Conservation (phyloP, 2,113 vertebrate genomes). For the Podarcis muralis region DNA sequence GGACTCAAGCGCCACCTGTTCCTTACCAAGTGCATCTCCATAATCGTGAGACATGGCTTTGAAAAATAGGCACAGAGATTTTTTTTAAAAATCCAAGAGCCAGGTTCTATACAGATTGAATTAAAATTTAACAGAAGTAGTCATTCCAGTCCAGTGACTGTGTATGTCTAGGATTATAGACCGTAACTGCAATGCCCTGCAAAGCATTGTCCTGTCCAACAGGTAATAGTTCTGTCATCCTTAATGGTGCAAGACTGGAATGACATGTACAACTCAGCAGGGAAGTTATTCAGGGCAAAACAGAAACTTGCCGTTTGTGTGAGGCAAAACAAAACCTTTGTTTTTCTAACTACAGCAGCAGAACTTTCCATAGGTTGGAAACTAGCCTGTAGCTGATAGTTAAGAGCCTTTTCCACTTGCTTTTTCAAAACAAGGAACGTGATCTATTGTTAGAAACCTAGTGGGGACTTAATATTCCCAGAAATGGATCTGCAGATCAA, state of each 20-base stretch:
- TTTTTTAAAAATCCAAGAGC: no score
- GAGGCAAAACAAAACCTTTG: not conserved
- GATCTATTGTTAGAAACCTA: no score
- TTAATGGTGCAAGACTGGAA: not conserved
- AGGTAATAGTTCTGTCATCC: not conserved
- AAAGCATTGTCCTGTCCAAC: not conserved
- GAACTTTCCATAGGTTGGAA: no score
- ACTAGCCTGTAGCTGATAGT: not conserved
- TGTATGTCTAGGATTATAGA: not conserved
- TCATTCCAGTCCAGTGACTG: not conserved
- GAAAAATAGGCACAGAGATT: no score
- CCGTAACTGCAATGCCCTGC: not conserved
- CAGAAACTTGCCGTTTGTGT: not conserved
- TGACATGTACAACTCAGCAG: not conserved
- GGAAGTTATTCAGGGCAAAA: not conserved
- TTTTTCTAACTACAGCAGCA: no score
- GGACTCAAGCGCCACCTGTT: not conserved
- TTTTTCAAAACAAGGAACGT: no score
- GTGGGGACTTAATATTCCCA: not conserved
- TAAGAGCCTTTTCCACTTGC: not conserved
- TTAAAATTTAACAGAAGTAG: not conserved
- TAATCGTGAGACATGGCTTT: not conserved
- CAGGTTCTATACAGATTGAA: not conserved
- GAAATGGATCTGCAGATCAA: not conserved
- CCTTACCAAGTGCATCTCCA: not conserved